Evolutionary conservation across 2,797 vertebrate species (phyloP).

Genomic region (Micropoecilia bifurca): DNA sequence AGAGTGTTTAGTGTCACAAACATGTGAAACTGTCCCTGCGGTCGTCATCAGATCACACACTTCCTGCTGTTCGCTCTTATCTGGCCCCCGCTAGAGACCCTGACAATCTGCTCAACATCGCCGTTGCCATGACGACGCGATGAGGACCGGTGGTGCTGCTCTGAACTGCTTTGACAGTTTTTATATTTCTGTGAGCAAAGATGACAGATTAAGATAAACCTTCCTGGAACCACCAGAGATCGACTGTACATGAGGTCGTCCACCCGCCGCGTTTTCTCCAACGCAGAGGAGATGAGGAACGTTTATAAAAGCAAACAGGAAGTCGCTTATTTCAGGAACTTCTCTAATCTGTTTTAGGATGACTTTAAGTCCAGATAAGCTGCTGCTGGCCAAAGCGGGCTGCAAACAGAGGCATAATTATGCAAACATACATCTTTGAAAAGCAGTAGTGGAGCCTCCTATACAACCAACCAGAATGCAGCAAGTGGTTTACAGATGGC

Average conservation of each 20-base stretch:
- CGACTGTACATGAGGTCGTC: too few relatives aligned
- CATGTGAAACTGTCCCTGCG: neutral
- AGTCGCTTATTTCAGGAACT: too few relatives aligned
- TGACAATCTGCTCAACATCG: neutral
- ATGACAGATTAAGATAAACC: neutral
- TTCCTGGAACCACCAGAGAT: neutral
- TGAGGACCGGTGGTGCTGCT: neutral
- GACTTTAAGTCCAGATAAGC: too few relatives aligned
- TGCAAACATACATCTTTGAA: too few relatives aligned
- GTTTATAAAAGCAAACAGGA: too few relatives aligned
- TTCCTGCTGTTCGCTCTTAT: neutral
- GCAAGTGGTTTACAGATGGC: too few relatives aligned
- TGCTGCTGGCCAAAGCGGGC: too few relatives aligned
- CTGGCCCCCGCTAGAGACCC: neutral
- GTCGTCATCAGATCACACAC: neutral
- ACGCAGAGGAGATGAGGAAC: neutral
- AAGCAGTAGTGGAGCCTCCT: too few relatives aligned
- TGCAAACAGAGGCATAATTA: too few relatives aligned
- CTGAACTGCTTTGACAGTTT: neutral
- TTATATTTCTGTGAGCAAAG: neutral
- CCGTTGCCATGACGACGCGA: neutral
- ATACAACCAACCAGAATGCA: too few relatives aligned
- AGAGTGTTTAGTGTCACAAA: neutral
- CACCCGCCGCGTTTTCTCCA: neutral
- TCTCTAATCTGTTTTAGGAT: too few relatives aligned